phyloP scores from a whole-genome alignment of 1,140 invertebrate species.

The Temnothorax curvispinosus region DNA sequence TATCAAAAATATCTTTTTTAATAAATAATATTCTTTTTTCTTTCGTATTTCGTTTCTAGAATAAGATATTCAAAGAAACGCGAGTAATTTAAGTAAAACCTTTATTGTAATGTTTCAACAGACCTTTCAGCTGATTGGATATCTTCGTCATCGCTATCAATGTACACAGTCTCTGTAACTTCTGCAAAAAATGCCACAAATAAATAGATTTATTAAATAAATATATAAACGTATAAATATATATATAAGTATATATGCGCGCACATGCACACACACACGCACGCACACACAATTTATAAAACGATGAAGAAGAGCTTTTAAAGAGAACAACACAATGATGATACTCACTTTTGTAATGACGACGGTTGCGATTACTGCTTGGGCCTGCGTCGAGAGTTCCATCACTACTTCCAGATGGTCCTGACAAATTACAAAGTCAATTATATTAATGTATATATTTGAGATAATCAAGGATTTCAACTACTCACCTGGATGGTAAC shows the following conservation, averaged over 20 bases:
- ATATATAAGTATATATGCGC: too few relatives aligned
- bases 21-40: too few relatives aligned
- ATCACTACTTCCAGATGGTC: constrained; percentile 73
- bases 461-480: not conserved
- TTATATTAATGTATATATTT: constrained; percentile 17
- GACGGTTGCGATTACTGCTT: constrained; percentile 74
- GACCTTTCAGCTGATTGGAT: constrained; percentile 77
- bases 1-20: too few relatives aligned
- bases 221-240: not conserved
- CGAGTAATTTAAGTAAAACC: not conserved
- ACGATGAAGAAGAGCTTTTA: not conserved
- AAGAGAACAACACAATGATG: not conserved
- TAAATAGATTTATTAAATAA: not conserved
- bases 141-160: constrained; percentile 84
- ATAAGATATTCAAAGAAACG: not conserved
- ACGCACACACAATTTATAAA: not conserved
- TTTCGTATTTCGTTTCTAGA: too few relatives aligned
- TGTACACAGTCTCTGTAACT: constrained; percentile 82
- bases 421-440: constrained; percentile 50
- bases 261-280: too few relatives aligned
- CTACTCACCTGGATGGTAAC: constrained; percentile 79
- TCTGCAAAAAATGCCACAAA: constrained; percentile 71
- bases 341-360: constrained; percentile 79
- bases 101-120: not conserved
- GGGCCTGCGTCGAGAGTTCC: constrained; percentile 73